Percentiles rank a stretch among this genome's conserved stretches.
phyloP scores from a whole-genome alignment of 2,797 vertebrate species.

The Acestrorhynchus altus region DNA sequence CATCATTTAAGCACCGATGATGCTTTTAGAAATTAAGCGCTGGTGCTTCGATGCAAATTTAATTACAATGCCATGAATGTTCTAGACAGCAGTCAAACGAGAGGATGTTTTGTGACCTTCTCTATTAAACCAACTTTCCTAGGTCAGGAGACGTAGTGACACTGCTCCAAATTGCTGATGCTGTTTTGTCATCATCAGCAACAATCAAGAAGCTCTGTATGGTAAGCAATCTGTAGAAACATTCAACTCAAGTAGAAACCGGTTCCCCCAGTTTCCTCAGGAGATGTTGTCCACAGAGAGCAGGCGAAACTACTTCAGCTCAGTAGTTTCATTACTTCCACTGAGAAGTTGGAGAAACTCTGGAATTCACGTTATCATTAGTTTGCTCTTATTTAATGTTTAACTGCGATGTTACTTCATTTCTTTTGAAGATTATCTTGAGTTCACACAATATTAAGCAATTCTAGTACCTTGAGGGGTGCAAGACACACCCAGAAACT shows the following conservation, averaged over 20 bases:
- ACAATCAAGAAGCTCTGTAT: constrained; percentile 24
- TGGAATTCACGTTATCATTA: too few species aligned
- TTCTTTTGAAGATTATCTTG: neutral
- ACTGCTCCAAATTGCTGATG: neutral
- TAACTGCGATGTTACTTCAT: neutral
- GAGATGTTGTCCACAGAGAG: constrained; percentile 60
- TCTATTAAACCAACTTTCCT: neutral
- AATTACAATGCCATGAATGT: too few species aligned
- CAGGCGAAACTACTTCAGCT: constrained; percentile 49
- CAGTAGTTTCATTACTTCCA: too few species aligned
- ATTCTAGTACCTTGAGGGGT: neutral
- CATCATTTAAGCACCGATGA: neutral
- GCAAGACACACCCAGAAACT: constrained; percentile 77
- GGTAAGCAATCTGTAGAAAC: constrained; percentile 61
- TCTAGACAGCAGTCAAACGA: neutral
- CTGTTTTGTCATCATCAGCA: neutral
- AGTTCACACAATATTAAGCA: neutral
- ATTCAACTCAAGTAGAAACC: constrained; percentile 59
- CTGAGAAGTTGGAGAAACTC: neutral
- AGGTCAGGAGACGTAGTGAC: neutral
- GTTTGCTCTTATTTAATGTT: neutral
- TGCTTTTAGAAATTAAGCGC: neutral
- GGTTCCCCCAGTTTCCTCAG: constrained; percentile 66
- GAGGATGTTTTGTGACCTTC: neutral
- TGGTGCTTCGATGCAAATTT: neutral